Evolutionary conservation across 1,140 invertebrate species (phyloP).

Genomic region (Steinernema feltiae): DNA sequence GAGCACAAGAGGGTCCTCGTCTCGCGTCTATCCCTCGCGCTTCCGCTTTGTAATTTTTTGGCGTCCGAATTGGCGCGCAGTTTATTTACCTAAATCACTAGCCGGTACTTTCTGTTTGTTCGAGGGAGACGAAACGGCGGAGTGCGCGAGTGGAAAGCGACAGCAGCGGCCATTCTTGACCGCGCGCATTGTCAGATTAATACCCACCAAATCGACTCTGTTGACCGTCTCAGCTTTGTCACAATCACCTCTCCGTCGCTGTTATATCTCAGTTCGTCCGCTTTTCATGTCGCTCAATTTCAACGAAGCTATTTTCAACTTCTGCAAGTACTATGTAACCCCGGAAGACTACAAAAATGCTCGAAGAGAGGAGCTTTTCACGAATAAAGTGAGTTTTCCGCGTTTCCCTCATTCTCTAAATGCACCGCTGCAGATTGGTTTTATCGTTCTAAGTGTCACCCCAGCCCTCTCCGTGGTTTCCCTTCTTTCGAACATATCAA

Average conservation of each 20-base stretch:
- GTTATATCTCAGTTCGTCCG: neutral
- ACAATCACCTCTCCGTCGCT: neutral
- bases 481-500: neutral
- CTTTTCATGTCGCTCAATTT: neutral
- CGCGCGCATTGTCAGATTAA: constrained; percentile 9
- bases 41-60: constrained; percentile 15
- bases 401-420: neutral
- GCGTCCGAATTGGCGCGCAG: constrained; percentile 2
- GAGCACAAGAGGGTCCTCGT: neutral
- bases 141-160: neutral
- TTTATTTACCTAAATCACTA: constrained; percentile 12
- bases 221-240: neutral
- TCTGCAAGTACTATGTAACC: neutral
- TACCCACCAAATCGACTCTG: neutral
- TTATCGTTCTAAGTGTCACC: neutral
- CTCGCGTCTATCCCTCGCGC: neutral
- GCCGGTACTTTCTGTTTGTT: constrained; percentile 12
- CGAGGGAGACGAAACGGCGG: neutral
- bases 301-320: neutral
- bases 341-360: neutral
- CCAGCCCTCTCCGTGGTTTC: neutral
- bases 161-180: constrained; percentile 9
- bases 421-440: neutral
- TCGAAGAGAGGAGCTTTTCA: neutral
- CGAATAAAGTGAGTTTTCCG: neutral